phyloP scores from a whole-genome alignment of 2,888 invertebrate species.

The Amiota minor region DNA sequence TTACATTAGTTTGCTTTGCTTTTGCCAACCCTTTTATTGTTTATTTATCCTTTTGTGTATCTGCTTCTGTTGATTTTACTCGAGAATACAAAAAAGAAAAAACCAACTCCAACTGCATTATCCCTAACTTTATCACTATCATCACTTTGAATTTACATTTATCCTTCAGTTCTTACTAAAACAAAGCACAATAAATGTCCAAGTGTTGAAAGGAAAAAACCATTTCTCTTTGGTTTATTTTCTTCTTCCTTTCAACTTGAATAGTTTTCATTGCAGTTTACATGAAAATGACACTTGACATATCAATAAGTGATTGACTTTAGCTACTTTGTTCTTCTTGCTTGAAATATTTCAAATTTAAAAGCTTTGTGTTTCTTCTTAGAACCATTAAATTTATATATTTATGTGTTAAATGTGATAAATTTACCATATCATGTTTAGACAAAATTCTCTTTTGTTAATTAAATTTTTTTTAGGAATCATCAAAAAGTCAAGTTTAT shows the following conservation, averaged over 20 bases:
- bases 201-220: neutral
- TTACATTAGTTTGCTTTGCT: neutral
- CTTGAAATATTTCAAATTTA: neutral
- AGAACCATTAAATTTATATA: too few relatives aligned
- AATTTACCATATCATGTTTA: too few relatives aligned
- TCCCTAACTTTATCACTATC: slow-evolving; percentile 2
- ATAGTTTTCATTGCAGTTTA: slow-evolving; percentile 10
- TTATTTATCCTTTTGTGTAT: neutral
- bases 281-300: slow-evolving; percentile 6
- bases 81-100: neutral
- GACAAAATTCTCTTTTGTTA: too few relatives aligned
- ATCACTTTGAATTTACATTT: slow-evolving; percentile 52
- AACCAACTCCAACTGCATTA: neutral
- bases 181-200: slow-evolving; percentile 8
- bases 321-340: neutral
- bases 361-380: too few relatives aligned
- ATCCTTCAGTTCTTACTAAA: slow-evolving; percentile 32
- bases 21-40: slow-evolving; percentile 4
- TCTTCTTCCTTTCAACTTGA: neutral
- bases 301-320: slow-evolving; percentile 20
- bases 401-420: too few relatives aligned
- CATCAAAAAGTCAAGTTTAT: too few relatives aligned
- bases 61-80: slow-evolving; percentile 36
- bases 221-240: neutral
- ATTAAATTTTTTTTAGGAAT: too few relatives aligned